These are phyloP conservation scores for Pseudorhombus dupliciocellatus DNA, from an alignment of 2,113 vertebrate species.

Conservation along the genomic window DNA sequence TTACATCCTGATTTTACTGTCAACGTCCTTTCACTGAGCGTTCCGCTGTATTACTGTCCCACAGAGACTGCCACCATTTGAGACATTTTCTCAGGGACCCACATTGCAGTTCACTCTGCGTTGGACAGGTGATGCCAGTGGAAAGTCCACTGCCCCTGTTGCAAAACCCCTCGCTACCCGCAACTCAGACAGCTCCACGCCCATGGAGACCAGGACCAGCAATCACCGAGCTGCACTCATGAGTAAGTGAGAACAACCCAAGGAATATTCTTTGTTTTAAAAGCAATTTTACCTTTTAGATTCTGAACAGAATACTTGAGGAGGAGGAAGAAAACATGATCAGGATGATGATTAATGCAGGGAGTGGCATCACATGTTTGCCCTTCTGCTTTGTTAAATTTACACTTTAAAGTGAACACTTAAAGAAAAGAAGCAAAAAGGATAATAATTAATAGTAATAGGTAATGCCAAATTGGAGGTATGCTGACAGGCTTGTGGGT, in stretches of 20 bases:
- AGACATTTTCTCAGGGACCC: constrained; percentile 99
- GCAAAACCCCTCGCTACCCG: constrained; percentile 95
- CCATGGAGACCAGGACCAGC: constrained; percentile 91
- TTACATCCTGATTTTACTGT: neutral
- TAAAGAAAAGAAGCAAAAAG: neutral
- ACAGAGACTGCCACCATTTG: constrained; percentile 96
- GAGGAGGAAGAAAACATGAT: neutral
- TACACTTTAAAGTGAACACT: neutral
- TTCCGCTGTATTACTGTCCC: neutral
- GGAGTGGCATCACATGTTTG: neutral
- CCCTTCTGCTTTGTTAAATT: neutral
- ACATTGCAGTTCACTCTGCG: constrained; percentile 98
- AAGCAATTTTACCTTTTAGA: neutral
- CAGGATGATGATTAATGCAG: neutral
- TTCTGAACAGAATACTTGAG: constrained; percentile 9
- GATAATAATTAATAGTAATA: too few relatives aligned
- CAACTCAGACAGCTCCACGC: constrained; percentile 89
- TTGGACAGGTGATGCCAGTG: constrained; percentile 92
- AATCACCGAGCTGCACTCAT: constrained; percentile 90
- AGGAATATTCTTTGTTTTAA: neutral
- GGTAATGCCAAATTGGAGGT: constrained; percentile 13
- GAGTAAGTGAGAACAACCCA: constrained; percentile 78
- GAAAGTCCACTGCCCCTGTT: constrained; percentile 92
- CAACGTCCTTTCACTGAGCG: neutral
- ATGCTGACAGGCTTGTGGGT: constrained; percentile 14